Evolutionary conservation across 2,113 vertebrate species (phyloP).

Genomic region (Brachirus orientalis): DNA sequence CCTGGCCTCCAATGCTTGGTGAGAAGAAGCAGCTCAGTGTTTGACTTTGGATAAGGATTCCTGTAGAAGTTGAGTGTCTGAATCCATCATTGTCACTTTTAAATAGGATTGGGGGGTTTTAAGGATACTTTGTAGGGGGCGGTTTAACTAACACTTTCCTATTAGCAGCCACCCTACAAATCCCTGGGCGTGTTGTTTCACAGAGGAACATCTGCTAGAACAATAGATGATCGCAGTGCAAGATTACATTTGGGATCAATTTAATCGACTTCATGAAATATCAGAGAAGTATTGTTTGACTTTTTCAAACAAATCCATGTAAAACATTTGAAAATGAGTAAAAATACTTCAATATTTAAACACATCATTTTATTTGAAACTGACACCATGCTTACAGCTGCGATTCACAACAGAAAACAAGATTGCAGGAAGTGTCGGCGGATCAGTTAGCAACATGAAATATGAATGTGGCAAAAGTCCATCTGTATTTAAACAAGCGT

Average conservation of each 20-base stretch:
- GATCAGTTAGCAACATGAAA: constrained; percentile 57
- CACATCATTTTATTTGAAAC: constrained; percentile 1
- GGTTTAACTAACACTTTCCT: constrained; percentile 55
- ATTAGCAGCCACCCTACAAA: constrained; percentile 42
- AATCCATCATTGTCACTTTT: constrained; percentile 85
- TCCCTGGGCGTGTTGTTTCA: constrained; percentile 58
- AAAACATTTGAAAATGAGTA: not conserved
- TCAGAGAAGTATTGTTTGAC: constrained; percentile 1
- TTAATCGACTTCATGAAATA: not conserved
- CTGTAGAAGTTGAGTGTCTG: constrained; percentile 67
- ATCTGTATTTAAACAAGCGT: constrained; percentile 75
- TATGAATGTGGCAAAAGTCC: constrained; percentile 65
- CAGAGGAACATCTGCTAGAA: constrained; percentile 63
- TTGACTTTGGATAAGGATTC: constrained; percentile 58
- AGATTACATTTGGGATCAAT: constrained; percentile 20
- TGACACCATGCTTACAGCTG: not conserved
- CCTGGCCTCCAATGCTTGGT: constrained; percentile 14
- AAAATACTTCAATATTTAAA: not conserved
- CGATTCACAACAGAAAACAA: not conserved
- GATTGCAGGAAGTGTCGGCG: constrained; percentile 39
- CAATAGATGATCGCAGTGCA: constrained; percentile 36
- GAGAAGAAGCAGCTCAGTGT: constrained; percentile 55
- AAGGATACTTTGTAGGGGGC: constrained; percentile 43
- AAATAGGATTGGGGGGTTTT: constrained; percentile 49
- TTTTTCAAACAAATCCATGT: constrained; percentile 6